Evolutionary conservation across 2,888 invertebrate species (phyloP).

Genomic region (Anthoptus insignis): DNA sequence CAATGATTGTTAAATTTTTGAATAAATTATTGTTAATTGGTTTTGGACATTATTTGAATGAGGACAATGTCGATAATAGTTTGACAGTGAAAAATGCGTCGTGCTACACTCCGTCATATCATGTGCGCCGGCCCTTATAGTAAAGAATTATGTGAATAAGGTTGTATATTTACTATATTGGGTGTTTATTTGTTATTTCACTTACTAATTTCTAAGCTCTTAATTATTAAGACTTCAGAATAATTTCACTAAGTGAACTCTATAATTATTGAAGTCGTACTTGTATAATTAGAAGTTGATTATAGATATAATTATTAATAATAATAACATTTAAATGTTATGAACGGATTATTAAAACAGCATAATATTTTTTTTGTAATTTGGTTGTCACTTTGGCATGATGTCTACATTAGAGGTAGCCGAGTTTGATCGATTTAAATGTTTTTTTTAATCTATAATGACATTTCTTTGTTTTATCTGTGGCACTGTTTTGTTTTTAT

Average conservation of each 20-base stretch:
- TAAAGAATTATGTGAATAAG: too few relatives aligned
- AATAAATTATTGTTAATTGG: too few relatives aligned
- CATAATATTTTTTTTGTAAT: background rate
- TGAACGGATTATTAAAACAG: background rate
- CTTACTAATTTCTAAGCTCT: background rate
- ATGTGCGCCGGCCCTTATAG: too few relatives aligned
- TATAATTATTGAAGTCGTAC: background rate
- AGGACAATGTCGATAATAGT: too few relatives aligned
- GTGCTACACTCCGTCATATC: too few relatives aligned
- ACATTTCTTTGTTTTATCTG: background rate
- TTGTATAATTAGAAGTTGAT: background rate
- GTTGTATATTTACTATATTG: too few relatives aligned
- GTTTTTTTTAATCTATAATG: background rate
- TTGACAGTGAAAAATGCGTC: too few relatives aligned
- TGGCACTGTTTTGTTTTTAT: background rate
- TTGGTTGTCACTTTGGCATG: background rate
- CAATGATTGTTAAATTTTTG: too few relatives aligned
- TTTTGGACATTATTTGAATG: too few relatives aligned
- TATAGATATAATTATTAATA: background rate
- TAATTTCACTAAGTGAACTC: background rate
- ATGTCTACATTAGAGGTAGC: background rate
- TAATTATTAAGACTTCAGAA: background rate
- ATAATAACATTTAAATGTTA: background rate
- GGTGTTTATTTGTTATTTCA: background rate
- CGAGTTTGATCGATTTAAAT: background rate